These are phyloP conservation scores for Prionailurus bengalensis DNA, from an alignment of 2,113 vertebrate species.

Conservation along the genomic window DNA sequence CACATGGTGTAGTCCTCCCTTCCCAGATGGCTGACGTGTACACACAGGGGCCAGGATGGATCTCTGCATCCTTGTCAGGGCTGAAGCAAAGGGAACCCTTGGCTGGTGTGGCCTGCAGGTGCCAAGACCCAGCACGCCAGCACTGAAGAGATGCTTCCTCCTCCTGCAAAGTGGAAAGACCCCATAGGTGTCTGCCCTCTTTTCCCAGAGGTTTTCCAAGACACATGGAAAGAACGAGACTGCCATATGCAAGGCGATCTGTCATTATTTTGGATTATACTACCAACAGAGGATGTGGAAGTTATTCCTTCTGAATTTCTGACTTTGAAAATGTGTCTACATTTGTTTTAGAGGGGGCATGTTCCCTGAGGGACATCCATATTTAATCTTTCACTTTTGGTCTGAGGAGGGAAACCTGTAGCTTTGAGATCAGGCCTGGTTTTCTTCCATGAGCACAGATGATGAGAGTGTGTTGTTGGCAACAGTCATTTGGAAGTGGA, in stretches of 20 bases:
- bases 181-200: neutral
- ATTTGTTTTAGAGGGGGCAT: neutral
- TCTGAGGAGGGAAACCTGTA: neutral
- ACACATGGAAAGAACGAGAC: neutral
- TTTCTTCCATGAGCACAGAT: neutral
- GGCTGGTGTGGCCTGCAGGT: neutral
- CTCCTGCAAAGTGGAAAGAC: neutral
- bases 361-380: neutral
- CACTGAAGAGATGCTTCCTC: neutral
- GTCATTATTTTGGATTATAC: neutral
- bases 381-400: conserved; percentile 30
- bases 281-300: neutral
- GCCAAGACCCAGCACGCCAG: neutral
- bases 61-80: neutral
- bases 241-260: neutral
- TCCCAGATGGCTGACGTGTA: neutral
- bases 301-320: neutral
- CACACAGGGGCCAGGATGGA: neutral
- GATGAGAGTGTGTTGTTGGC: neutral
- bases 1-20: rapidly evolving
- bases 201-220: neutral
- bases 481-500: neutral
- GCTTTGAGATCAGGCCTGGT: neutral
- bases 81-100: neutral
- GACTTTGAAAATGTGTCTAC: conserved; percentile 2